Evolutionary conservation across 1,140 invertebrate species (phyloP).

Genomic region (Octopus sinensis): DNA sequence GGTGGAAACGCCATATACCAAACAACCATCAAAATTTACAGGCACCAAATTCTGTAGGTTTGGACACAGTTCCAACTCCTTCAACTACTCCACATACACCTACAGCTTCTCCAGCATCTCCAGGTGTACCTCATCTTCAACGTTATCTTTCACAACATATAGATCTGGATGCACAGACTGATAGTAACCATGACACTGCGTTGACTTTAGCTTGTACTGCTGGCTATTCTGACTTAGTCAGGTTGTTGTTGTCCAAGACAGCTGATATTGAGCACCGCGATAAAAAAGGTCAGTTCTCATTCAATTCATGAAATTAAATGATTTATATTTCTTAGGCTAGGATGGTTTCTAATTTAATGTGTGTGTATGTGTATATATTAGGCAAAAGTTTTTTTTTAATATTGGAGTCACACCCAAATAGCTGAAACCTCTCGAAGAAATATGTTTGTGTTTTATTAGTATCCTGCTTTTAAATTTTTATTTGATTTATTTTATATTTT

Average conservation of each 20-base stretch:
- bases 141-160: slow-evolving; percentile 36
- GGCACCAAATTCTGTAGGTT: slow-evolving; percentile 23
- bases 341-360: too few relatives aligned
- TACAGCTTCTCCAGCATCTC: slow-evolving; percentile 45
- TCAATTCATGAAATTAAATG: too few relatives aligned
- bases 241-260: slow-evolving; percentile 81
- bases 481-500: too few relatives aligned
- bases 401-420: too few relatives aligned
- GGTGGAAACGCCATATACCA: neutral
- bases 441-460: too few relatives aligned
- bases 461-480: too few relatives aligned
- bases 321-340: too few relatives aligned
- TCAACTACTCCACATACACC: slow-evolving; percentile 40
- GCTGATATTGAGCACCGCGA: slow-evolving; percentile 96
- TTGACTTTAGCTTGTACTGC: slow-evolving; percentile 94
- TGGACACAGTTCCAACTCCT: slow-evolving; percentile 40
- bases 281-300: slow-evolving; percentile 71
- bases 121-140: slow-evolving; percentile 40
- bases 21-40: slow-evolving; percentile 19
- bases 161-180: slow-evolving; percentile 93
- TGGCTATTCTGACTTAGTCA: slow-evolving; percentile 92
- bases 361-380: too few relatives aligned
- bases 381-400: too few relatives aligned
- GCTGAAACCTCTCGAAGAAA: too few relatives aligned
- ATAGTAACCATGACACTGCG: slow-evolving; percentile 97